Evolutionary conservation across 2,888 invertebrate genomes (phyloP), one percentile per base, ranked within the genome.

Genomic region (Chironomus riparius): DNA sequence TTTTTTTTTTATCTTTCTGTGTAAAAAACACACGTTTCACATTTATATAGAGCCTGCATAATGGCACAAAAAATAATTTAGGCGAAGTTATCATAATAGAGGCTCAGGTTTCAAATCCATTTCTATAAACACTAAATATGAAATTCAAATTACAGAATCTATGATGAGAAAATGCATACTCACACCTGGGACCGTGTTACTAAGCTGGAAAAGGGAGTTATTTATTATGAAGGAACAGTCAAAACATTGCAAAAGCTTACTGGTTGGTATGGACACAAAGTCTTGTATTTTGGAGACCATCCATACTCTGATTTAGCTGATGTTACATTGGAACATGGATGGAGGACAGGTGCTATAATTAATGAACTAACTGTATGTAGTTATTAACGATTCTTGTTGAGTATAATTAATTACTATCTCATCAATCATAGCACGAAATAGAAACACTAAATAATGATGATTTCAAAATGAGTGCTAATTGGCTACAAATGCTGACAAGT

Each of bases 281-380:
- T 98, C 62, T 85, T 98, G 22, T 98, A 98, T 85, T 98, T 98
- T 85, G 98, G 98, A 0, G 98, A 98, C 86, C 98, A 98, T 86
- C 97, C 98, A 0, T 98, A 97, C 85, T 95, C 92, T 81, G 98
- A 98, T 85, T 87, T 98, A 77, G 98, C 97, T 7, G 97, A 98
- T 86, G 95, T 97, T 56, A 97, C 97, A 0, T 85, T 97, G 48
- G 93, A 96, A 82, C 96, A 97, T 84, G 97, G 97, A 71, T 98
- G 98, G 98, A 88, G 97, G 79, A 98, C 98, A 3, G 98, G 97
- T 0, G 98, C 98, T 50, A 97, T 98, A 78, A 97, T 98, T 78
- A 94, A 92, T 79, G 98, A 98, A 85, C 85, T 98, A 62, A 92
- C 92, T 80, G 96, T 96, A 83, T 38, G 38, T 38, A 38, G 38